Percentiles rank a stretch among this genome's conserved stretches.
Evolutionary conservation across 2,113 vertebrate species (phyloP).

Genomic region (Pseudopodoces humilis): DNA sequence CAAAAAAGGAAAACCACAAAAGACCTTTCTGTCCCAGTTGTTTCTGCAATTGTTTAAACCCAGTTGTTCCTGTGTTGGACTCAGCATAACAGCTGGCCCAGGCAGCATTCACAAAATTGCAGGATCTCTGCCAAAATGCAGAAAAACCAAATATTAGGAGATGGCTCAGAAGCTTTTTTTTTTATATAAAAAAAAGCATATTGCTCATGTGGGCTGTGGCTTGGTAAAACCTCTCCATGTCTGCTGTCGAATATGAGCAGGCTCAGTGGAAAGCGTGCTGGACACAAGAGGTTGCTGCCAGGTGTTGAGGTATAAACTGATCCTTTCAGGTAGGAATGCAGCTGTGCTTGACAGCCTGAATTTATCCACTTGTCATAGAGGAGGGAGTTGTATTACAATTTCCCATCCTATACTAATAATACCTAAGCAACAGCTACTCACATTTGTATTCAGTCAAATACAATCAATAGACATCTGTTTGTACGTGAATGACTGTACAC

Average conservation of each 20-base stretch:
- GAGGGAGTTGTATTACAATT: conserved; percentile 14
- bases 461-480: conserved; percentile 83
- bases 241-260: conserved; percentile 44
- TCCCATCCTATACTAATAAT: conserved; percentile 61
- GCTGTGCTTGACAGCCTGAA: conserved; percentile 76
- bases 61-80: not conserved
- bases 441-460: conserved; percentile 75
- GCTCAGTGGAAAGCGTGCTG: conserved; percentile 43
- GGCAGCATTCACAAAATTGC: conserved; percentile 39
- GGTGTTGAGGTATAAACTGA: conserved; percentile 54
- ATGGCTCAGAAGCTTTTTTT: not conserved
- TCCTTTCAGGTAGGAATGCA: conserved; percentile 72
- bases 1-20: not conserved
- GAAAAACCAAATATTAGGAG: conserved; percentile 38
- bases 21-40: not conserved
- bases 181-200: conserved; percentile 6
- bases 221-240: conserved; percentile 64
- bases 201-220: conserved; percentile 56
- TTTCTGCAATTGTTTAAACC: not conserved
- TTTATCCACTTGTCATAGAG: conserved; percentile 80
- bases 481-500: conserved; percentile 54
- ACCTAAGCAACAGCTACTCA: conserved; percentile 52
- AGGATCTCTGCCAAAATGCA: conserved; percentile 5
- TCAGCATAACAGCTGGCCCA: not conserved
- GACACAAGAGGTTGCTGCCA: conserved; percentile 37